Conservation (phyloP, 2,888 invertebrate genomes). For the Lithophane leautieri region DNA sequence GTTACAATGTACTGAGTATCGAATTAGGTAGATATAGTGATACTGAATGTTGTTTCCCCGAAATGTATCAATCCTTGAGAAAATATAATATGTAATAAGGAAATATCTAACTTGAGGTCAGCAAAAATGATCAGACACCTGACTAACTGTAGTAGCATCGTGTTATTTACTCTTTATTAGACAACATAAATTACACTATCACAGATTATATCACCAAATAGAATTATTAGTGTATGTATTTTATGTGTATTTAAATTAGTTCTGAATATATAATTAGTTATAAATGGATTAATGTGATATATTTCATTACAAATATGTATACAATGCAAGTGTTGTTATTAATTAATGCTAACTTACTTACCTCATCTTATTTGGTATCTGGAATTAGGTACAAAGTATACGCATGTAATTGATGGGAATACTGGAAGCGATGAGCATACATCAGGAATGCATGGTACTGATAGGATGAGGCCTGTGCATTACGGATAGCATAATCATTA, state of each 20-base stretch:
- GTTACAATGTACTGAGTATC: slow-evolving; percentile 33
- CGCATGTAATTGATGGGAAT: background rate
- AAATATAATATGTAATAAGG: slow-evolving; percentile 16
- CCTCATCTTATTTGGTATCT: background rate
- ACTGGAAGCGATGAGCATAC: background rate
- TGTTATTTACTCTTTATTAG: slow-evolving; percentile 17
- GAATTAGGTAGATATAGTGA: slow-evolving; percentile 34
- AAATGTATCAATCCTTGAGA: slow-evolving; percentile 24
- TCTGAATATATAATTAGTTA: slow-evolving; percentile 51
- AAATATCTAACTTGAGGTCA: slow-evolving; percentile 18
- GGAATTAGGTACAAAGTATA: background rate
- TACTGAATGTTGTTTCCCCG: slow-evolving; percentile 39
- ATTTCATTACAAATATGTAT: slow-evolving; percentile 72
- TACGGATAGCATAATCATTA: background rate
- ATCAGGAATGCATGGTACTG: too few species aligned
- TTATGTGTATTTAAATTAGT: slow-evolving; percentile 55
- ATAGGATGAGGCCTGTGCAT: background rate
- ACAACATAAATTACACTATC: slow-evolving; percentile 22
- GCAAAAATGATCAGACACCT: slow-evolving; percentile 5
- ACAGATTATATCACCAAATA: slow-evolving; percentile 34
- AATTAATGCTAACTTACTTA: slow-evolving; percentile 30
- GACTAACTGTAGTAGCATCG: slow-evolving; percentile 26
- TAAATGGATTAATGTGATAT: slow-evolving; percentile 70
- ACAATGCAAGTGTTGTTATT: slow-evolving; percentile 72
- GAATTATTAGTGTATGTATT: slow-evolving; percentile 57